Conservation (phyloP, 2,888 invertebrate genomes). For the Caenorhabditis afra region DNA sequence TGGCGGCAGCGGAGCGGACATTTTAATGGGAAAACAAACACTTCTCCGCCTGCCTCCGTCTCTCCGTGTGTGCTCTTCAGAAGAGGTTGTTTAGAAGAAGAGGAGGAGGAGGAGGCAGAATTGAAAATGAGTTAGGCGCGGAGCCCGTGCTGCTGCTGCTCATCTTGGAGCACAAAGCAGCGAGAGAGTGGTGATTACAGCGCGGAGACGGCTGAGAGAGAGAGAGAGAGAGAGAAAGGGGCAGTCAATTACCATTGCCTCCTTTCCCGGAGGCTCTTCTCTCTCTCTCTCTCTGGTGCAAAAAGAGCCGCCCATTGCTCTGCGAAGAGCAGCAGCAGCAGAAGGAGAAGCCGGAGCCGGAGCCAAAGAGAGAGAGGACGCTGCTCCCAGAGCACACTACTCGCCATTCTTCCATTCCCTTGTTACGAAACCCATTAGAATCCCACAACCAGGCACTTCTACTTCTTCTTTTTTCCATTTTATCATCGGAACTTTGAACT, state of each 20-base stretch:
- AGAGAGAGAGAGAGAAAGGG: conserved; percentile 4
- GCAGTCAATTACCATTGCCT: conserved; percentile 56
- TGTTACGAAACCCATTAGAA: no score
- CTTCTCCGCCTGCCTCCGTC: conserved; percentile 17
- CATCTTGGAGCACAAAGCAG: conserved; percentile 20
- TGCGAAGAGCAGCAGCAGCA: conserved; percentile 2
- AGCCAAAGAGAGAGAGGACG: conserved; percentile 7
- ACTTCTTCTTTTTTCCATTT: no score
- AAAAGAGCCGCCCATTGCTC: not conserved
- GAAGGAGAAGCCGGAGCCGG: conserved; percentile 8
- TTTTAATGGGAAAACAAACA: conserved; percentile 56
- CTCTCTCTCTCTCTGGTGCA: no score
- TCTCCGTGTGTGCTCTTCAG: not conserved
- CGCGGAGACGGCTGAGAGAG: conserved; percentile 41
- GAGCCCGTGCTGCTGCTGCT: conserved; percentile 37
- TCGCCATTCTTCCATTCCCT: not conserved
- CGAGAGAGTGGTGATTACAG: conserved; percentile 41
- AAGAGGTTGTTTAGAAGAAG: conserved; percentile 43
- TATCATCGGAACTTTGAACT: no score
- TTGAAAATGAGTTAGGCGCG: conserved; percentile 57
- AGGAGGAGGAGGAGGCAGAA: conserved; percentile 8
- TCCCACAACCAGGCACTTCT: no score
- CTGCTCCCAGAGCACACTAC: conserved; percentile 3
- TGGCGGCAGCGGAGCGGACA: no score
- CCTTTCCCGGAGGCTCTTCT: no score